Percentiles rank a stretch among this genome's conserved stretches.
These are phyloP conservation scores for Hypercompe scribonia DNA, from an alignment of 2,888 invertebrate genomes.

Conservation along the genomic window DNA sequence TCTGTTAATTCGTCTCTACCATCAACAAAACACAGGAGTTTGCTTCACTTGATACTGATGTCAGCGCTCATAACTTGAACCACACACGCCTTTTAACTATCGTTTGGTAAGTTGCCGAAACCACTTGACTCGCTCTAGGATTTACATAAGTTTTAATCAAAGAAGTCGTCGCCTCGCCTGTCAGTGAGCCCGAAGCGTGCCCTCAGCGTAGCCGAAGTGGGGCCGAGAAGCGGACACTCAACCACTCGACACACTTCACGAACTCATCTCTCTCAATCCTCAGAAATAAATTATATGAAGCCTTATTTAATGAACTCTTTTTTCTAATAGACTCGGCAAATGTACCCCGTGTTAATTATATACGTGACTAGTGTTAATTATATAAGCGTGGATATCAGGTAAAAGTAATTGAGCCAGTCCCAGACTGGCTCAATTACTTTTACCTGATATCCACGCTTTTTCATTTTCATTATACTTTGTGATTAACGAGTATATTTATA, in stretches of 20 bases:
- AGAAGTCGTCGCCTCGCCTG: conserved; percentile 58
- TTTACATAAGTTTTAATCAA: conserved; percentile 82
- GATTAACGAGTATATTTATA: neutral
- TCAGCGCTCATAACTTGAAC: conserved; percentile 14
- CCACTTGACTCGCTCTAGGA: conserved; percentile 66
- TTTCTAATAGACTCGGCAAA: neutral
- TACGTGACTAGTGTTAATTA: neutral
- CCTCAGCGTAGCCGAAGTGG: neutral
- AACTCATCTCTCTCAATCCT: conserved; percentile 48
- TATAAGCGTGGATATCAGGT: neutral
- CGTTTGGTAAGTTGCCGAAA: conserved; percentile 62
- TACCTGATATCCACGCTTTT: conserved; percentile 2
- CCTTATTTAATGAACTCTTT: conserved; percentile 22
- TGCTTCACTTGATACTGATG: neutral
- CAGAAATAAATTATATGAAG: conserved; percentile 17
- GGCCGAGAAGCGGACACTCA: conserved; percentile 26
- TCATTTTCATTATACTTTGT: conserved; percentile 8
- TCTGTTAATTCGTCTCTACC: neutral
- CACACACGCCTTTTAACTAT: conserved; percentile 37
- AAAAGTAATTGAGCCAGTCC: conserved; percentile 10
- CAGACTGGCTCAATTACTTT: conserved; percentile 9
- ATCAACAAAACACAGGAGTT: neutral
- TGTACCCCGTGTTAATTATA: conserved; percentile 3
- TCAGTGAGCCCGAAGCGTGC: neutral
- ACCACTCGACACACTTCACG: conserved; percentile 52